phyloP scores from a whole-genome alignment of 1,140 invertebrate genomes.

The Megalopta genalis region DNA sequence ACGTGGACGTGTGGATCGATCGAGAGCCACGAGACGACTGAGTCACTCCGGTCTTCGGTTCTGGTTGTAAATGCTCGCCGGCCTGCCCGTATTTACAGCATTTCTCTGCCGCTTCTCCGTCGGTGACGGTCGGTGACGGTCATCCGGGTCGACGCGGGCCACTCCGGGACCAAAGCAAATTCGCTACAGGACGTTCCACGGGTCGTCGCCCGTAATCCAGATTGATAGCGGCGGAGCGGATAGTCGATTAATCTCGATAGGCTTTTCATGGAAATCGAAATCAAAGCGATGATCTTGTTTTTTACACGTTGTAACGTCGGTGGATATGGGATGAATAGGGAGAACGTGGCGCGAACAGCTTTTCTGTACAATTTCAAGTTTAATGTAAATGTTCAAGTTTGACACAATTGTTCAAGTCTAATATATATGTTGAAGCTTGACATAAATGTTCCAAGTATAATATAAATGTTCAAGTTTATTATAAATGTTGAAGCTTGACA shows the following conservation, averaged over 20 bases:
- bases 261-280: too few species aligned
- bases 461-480: too few species aligned
- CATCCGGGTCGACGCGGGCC: background rate
- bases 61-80: background rate
- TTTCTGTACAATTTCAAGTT: too few species aligned
- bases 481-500: too few species aligned
- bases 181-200: background rate
- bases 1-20: background rate
- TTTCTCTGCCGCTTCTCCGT: conserved; percentile 17
- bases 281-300: too few species aligned
- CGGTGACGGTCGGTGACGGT: background rate
- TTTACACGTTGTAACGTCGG: too few species aligned
- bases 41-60: background rate
- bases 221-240: background rate
- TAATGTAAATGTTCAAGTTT: too few species aligned
- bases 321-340: too few species aligned
- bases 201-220: background rate
- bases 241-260: background rate
- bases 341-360: too few species aligned
- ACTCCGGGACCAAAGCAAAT: background rate
- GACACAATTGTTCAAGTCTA: too few species aligned
- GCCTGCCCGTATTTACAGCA: conserved; percentile 27
- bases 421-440: too few species aligned
- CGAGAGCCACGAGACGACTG: conserved; percentile 27
- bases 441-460: too few species aligned